Base-by-base conservation (phyloP, 2,797 vertebrate species). In the Eulemur albifrons region DNA sequence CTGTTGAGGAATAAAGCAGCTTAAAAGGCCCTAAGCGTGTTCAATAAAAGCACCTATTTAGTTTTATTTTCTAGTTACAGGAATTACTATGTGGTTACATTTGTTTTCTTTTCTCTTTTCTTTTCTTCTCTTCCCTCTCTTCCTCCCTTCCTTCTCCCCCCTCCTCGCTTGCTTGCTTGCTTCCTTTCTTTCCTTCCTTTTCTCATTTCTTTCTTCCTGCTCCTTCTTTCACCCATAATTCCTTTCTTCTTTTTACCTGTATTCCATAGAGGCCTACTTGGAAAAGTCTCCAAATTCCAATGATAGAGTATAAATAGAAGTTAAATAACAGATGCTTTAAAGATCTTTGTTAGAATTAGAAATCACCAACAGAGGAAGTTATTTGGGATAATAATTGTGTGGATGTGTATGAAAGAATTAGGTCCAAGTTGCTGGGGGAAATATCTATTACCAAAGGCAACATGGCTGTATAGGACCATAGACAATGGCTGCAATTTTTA, bases 271-370 rank as follows among this genome's bases (percentile, higher is more conserved):
- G 92, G 70, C 21, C 0, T 94, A 80, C 17, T n/a, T 1, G n/a
- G n/a, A 91, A 94, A 86, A 89, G 35, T 14, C 80, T 93, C 48
- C 45, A 82, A 72, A 61, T 75, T 93, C 70, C 54, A 84, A 73
- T 21, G 48, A 85, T 25, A 45, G 45, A 88, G 30, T 88, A 82
- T n/a, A 95, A 76, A 82, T 57, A 79, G 70, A 94, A 88, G 91
- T 63, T 77, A 86, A 96, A 96, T 80, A 85, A 94, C 48, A 25
- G 83, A 35, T 94, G 25, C 79, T 83, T 96, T 84, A 90, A 97
- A 92, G 79, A 92, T 93, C 40, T 73, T 92, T 81, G 69, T 93
- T 96, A 45, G 48, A 93, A 90, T 96, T 91, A 90, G 84, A 86
- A 92, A 79, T 77, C 89, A 93, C 88, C 48, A 87, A 91, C 54